Conservation (phyloP, 1,140 invertebrate species). For the Eumeta japonica region DNA sequence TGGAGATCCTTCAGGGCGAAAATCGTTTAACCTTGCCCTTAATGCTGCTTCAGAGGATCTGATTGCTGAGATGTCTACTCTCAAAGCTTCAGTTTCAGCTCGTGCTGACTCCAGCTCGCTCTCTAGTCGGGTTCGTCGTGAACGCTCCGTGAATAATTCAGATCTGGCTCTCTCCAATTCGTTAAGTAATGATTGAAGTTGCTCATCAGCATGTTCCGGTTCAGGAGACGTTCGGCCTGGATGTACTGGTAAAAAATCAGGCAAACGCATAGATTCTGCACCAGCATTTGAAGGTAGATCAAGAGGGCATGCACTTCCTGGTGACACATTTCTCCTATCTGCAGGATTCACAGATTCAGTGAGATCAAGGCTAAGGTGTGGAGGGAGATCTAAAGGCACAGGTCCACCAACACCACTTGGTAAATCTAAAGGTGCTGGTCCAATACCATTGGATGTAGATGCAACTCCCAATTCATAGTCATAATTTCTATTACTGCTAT, state of each 20-base stretch:
- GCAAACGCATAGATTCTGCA: constrained; percentile 45
- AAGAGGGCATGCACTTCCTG: constrained; percentile 42
- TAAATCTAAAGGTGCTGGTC: constrained; percentile 42
- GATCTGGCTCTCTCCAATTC: constrained; percentile 41
- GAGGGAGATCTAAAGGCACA: constrained; percentile 33
- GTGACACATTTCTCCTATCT: constrained; percentile 40
- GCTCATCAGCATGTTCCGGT: constrained; percentile 35
- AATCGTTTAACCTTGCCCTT: too few relatives aligned
- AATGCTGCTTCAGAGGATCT: too few relatives aligned
- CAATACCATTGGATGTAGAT: constrained; percentile 28
- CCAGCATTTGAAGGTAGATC: constrained; percentile 49
- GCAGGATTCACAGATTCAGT: constrained; percentile 50
- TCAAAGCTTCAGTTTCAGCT: too few relatives aligned
- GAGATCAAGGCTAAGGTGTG: constrained; percentile 44
- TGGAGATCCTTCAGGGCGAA: constrained; percentile 8
- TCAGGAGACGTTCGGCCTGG: constrained; percentile 43
- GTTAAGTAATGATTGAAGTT: constrained; percentile 31
- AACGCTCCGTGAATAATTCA: constrained; percentile 21
- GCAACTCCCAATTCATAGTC: constrained; percentile 37
- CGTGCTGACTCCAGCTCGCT: constrained; percentile 20
- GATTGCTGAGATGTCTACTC: too few relatives aligned
- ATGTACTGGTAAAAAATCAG: constrained; percentile 50
- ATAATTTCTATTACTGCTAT: constrained; percentile 31
- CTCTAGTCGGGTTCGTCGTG: constrained; percentile 28
- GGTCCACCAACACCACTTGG: constrained; percentile 35